A percentile compares a stretch with the other conserved stretches of the same genome.
Evolutionary conservation across 2,888 invertebrate species (phyloP).

Genomic region (Apodemia mormo): DNA sequence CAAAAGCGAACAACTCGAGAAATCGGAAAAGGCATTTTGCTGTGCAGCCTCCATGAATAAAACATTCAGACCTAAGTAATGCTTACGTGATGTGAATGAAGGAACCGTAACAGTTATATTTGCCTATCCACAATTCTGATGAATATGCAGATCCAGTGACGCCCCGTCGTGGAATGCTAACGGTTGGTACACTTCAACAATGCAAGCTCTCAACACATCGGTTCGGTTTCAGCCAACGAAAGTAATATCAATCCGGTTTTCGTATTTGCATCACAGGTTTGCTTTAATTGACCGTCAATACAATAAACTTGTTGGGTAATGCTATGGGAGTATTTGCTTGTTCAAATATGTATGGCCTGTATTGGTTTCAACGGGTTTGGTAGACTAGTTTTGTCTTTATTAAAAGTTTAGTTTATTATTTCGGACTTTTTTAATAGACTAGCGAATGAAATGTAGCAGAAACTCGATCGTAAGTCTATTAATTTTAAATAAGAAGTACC

Average conservation of each 20-base stretch:
- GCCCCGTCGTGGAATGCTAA: slow-evolving; percentile 68
- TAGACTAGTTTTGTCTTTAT: no score
- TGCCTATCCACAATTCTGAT: slow-evolving; percentile 59
- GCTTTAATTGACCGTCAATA: slow-evolving; percentile 43
- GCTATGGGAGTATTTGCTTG: background rate
- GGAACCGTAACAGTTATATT: slow-evolving; percentile 59
- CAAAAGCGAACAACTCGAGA: slow-evolving; percentile 22
- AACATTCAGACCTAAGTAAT: slow-evolving; percentile 45
- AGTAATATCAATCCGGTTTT: slow-evolving; percentile 43
- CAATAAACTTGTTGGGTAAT: slow-evolving; percentile 32
- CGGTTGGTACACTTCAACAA: slow-evolving; percentile 70
- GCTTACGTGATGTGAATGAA: slow-evolving; percentile 51
- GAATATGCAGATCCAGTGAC: slow-evolving; percentile 74
- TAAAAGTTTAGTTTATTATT: no score
- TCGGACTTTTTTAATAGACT: no score
- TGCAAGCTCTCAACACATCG: slow-evolving; percentile 38
- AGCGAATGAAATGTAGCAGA: no score
- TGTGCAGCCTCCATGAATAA: slow-evolving; percentile 53
- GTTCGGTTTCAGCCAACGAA: slow-evolving; percentile 45
- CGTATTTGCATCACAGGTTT: slow-evolving; percentile 48
- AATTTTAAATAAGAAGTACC: no score
- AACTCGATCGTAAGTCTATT: no score
- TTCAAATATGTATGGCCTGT: background rate
- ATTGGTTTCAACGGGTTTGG: no score
- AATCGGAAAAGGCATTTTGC: slow-evolving; percentile 46